Conservation (phyloP, 2,888 invertebrate species). For the Margaritifera margaritifera region DNA sequence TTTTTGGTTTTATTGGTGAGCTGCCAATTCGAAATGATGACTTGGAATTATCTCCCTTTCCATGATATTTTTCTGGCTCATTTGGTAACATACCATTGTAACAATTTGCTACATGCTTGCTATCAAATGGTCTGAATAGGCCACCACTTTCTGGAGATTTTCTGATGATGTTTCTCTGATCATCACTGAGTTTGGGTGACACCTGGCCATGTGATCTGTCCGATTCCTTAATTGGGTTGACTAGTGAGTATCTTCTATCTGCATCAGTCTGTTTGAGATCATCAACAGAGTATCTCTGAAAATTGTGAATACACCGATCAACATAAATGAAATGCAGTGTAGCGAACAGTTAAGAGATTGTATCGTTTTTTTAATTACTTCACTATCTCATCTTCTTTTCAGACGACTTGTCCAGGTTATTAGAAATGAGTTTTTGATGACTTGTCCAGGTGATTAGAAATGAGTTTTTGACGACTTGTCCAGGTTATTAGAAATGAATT, state of each 20-base stretch:
- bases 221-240: slow-evolving; percentile 28
- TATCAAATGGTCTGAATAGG: slow-evolving; percentile 62
- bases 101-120: slow-evolving; percentile 40
- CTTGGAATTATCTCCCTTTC: background rate
- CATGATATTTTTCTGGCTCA: slow-evolving; percentile 9
- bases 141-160: slow-evolving; percentile 35
- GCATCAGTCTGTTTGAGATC: slow-evolving; percentile 15
- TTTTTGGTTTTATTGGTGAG: too few species aligned
- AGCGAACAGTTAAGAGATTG: too few species aligned
- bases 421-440: too few species aligned
- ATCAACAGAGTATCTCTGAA: slow-evolving; percentile 27
- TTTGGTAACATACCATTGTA: slow-evolving; percentile 22
- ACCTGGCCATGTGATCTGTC: slow-evolving; percentile 38
- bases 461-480: too few species aligned
- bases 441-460: too few species aligned
- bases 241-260: slow-evolving; percentile 32
- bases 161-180: slow-evolving; percentile 18
- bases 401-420: too few species aligned
- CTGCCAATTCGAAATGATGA: too few species aligned
- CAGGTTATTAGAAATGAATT: too few species aligned
- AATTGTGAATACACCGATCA: background rate
- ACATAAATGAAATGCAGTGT: too few species aligned
- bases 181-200: slow-evolving; percentile 31
- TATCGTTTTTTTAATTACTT: too few species aligned
- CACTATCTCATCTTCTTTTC: too few species aligned